These are phyloP conservation scores for Scatophagus argus DNA, from an alignment of 2,113 vertebrate species.

Conservation along the genomic window DNA sequence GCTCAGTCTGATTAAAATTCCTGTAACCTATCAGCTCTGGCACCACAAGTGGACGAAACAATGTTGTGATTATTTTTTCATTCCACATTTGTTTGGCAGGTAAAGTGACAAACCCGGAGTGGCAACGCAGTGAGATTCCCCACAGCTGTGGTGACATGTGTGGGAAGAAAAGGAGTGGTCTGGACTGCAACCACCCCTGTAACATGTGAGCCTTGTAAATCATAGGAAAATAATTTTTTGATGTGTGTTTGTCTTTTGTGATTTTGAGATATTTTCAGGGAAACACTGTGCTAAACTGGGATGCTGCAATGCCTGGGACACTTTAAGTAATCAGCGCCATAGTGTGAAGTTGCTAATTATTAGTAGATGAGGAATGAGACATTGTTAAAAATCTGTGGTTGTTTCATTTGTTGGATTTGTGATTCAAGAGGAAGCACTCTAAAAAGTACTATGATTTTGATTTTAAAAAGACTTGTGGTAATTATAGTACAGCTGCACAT, in stretches of 20 bases:
- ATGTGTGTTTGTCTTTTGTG: neutral
- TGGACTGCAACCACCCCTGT: constrained; percentile 95
- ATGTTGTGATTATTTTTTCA: neutral
- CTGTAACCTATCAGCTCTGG: neutral
- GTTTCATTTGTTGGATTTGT: neutral
- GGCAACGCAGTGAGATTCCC: constrained; percentile 97
- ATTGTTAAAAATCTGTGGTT: neutral
- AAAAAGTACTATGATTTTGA: too few relatives aligned
- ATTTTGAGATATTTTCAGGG: neutral
- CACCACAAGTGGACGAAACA: neutral
- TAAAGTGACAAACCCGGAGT: constrained; percentile 96
- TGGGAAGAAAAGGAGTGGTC: constrained; percentile 92
- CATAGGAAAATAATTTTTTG: neutral
- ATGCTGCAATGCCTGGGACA: neutral
- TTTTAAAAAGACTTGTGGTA: too few relatives aligned
- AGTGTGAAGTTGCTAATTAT: neutral
- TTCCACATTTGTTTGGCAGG: constrained; percentile 79
- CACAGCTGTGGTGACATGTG: constrained; percentile 99
- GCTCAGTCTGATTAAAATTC: neutral
- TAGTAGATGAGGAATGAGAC: too few relatives aligned
- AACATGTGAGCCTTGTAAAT: constrained; percentile 91
- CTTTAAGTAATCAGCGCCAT: too few relatives aligned
- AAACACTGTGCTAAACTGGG: neutral
- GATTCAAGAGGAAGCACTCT: too few relatives aligned
- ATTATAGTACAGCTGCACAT: too few relatives aligned